phyloP scores from a whole-genome alignment of 2,888 invertebrate species.

The Mythimna impura region DNA sequence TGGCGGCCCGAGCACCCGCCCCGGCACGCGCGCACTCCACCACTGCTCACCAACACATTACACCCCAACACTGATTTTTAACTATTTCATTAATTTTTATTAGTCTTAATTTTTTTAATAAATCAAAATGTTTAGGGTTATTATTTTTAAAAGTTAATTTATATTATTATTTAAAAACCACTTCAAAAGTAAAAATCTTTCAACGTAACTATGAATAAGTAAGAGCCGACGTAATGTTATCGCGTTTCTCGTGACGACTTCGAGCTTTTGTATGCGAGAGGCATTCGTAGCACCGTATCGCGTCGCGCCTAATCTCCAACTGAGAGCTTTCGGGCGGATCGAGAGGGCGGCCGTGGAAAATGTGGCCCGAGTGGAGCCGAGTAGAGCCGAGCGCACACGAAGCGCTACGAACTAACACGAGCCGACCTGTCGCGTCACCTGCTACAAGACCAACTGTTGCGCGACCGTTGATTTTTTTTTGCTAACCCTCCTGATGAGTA shows the following conservation, averaged over 20 bases:
- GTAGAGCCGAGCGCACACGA: conserved; percentile 72
- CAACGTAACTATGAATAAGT: conserved; percentile 26
- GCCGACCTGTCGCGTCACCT: conserved; percentile 89
- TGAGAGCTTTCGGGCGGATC: conserved; percentile 88
- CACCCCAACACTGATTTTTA: conserved; percentile 65
- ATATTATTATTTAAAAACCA: conserved; percentile 17
- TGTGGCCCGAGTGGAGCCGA: conserved; percentile 73
- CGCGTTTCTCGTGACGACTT: conserved; percentile 65
- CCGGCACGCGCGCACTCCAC: conserved; percentile 70
- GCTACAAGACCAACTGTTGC: conserved; percentile 89
- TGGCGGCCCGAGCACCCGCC: conserved; percentile 90
- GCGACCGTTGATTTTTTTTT: conserved; percentile 89
- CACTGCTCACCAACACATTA: conserved; percentile 81
- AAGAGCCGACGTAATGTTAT: conserved; percentile 51
- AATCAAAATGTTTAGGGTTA: background rate
- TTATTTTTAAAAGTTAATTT: conserved; percentile 1
- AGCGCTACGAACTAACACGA: conserved; percentile 73
- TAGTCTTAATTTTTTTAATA: conserved; percentile 26
- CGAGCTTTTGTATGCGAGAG: conserved; percentile 71
- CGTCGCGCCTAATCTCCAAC: conserved; percentile 84
- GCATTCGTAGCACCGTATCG: conserved; percentile 76
- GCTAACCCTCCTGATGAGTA: conserved; percentile 77
- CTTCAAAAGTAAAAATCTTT: conserved; percentile 11
- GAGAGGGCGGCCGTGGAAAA: conserved; percentile 88
- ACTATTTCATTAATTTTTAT: conserved; percentile 33